A percentile compares a stretch with the other conserved stretches of the same genome.
Conservation (phyloP, 1,140 invertebrate genomes). For the Drosophila navojoa region DNA sequence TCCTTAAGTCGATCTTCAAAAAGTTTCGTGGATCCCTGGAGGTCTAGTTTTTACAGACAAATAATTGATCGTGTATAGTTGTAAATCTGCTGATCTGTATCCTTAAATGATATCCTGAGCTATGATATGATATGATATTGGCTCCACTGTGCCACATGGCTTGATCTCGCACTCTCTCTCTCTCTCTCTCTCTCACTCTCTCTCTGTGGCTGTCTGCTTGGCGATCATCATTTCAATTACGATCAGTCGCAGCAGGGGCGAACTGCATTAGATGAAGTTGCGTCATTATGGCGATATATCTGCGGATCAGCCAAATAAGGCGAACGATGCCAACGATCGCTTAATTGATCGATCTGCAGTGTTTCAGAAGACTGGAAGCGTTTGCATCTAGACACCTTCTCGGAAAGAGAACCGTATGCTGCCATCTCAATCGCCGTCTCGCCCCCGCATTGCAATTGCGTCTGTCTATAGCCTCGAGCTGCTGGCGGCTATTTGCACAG, state of each 20-base stretch:
- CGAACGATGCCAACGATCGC: constrained; percentile 19
- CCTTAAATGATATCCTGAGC: too few relatives aligned
- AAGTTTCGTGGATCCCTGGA: too few relatives aligned
- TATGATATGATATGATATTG: neutral
- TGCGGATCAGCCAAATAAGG: constrained; percentile 7
- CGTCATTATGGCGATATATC: constrained; percentile 39
- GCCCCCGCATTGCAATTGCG: constrained; percentile 23
- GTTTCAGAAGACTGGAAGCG: constrained; percentile 67
- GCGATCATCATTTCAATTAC: constrained; percentile 65
- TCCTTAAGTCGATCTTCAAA: too few relatives aligned
- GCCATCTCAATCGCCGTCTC: neutral
- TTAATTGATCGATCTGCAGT: constrained; percentile 48
- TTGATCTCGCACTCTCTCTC: neutral
- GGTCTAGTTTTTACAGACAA: too few relatives aligned
- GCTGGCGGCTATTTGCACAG: constrained; percentile 76
- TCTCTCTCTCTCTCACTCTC: neutral
- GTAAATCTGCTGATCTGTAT: too few relatives aligned
- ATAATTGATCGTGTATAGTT: too few relatives aligned
- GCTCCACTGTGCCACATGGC: constrained; percentile 8
- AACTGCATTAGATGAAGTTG: constrained; percentile 62
- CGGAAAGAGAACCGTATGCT: constrained; percentile 32
- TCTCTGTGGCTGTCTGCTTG: too few relatives aligned
- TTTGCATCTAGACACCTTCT: constrained; percentile 71
- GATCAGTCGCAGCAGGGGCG: constrained; percentile 23
- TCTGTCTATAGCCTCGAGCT: constrained; percentile 69